Conservation (phyloP, 2,797 vertebrate genomes). For the Paedocypris micromegethes region DNA sequence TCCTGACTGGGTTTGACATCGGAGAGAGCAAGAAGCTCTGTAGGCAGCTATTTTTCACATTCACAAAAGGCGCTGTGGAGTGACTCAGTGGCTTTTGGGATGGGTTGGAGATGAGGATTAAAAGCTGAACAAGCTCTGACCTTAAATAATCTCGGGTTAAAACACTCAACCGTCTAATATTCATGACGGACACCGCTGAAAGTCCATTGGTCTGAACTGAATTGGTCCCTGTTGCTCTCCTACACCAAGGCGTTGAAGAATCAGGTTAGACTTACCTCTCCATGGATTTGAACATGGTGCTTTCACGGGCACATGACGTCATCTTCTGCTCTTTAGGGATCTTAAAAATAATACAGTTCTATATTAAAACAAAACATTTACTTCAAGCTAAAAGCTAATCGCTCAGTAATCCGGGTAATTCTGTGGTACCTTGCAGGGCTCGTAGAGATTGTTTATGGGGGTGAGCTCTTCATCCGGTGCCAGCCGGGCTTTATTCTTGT, state of each 20-base stretch:
- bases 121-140: conserved; percentile 52
- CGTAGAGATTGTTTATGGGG: conserved; percentile 83
- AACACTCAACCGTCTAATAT: conserved; percentile 37
- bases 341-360: conserved; percentile 53
- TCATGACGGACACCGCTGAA: not conserved
- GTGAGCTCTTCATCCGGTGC: conserved; percentile 80
- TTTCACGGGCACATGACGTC: conserved; percentile 59
- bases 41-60: conserved; percentile 56
- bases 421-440: conserved; percentile 85
- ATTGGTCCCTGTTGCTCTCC: too few species aligned
- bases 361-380: not conserved
- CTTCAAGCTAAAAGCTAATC: too few species aligned
- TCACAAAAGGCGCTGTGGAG: conserved; percentile 47
- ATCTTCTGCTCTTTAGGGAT: conserved; percentile 84
- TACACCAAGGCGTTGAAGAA: not conserved
- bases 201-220: too few species aligned
- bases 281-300: conserved; percentile 70
- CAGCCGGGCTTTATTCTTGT: conserved; percentile 80
- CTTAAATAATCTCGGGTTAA: conserved; percentile 51
- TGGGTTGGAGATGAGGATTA: conserved; percentile 65
- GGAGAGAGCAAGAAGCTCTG: conserved; percentile 55
- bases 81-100: conserved; percentile 47
- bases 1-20: conserved; percentile 54
- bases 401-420: not conserved
- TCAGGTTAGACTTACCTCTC: conserved; percentile 74